Percentiles rank a stretch among this genome's conserved stretches.
These are phyloP conservation scores for Acronicta aceris DNA, from an alignment of 2,888 invertebrate genomes.

Conservation along the genomic window DNA sequence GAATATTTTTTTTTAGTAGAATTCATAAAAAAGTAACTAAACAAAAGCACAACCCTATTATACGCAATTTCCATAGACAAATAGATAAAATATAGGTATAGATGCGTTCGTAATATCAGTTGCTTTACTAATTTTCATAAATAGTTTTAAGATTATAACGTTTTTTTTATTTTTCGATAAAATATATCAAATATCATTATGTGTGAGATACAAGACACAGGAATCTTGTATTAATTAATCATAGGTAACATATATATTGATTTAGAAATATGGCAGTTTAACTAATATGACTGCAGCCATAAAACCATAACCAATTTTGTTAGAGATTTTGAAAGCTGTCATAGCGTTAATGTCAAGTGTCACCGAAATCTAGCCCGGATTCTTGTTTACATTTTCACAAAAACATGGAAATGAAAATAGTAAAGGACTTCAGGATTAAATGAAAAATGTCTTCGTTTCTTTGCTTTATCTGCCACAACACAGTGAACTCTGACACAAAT, in stretches of 20 bases:
- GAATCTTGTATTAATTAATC: no score
- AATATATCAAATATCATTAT: no score
- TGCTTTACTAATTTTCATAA: no score
- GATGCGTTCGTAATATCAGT: slow-evolving; percentile 35
- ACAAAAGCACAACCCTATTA: slow-evolving; percentile 9
- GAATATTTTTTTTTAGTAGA: slow-evolving; percentile 3
- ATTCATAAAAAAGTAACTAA: not conserved
- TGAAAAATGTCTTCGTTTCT: slow-evolving; percentile 74
- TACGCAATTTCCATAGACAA: slow-evolving; percentile 51
- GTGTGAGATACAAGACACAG: no score
- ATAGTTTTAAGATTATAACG: no score
- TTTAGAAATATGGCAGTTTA: no score
- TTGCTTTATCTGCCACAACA: slow-evolving; percentile 82
- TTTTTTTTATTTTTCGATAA: no score
- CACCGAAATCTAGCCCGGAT: not conserved
- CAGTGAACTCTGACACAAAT: slow-evolving; percentile 73
- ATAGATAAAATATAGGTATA: not conserved
- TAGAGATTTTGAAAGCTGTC: slow-evolving; percentile 12
- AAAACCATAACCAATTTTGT: no score
- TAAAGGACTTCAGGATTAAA: not conserved
- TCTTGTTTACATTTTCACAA: slow-evolving; percentile 27
- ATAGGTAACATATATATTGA: no score
- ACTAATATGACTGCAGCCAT: no score
- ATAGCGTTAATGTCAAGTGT: not conserved
- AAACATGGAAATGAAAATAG: not conserved